Percentiles rank a stretch among this genome's conserved stretches.
Conservation (phyloP, 2,113 vertebrate species). For the Pteruthius melanotis region DNA sequence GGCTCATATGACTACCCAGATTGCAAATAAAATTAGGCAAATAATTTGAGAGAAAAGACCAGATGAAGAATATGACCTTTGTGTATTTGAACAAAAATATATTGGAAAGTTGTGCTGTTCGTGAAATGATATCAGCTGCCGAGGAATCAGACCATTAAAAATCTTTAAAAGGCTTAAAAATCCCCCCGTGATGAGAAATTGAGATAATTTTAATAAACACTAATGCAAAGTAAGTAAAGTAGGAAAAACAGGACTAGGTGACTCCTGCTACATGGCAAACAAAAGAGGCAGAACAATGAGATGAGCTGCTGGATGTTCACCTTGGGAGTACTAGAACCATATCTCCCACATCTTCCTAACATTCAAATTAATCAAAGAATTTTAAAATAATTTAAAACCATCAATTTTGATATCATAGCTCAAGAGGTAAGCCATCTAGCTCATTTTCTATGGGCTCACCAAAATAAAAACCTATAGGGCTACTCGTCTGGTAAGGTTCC, state of each 20-base stretch:
- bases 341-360: neutral
- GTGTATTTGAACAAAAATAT: neutral
- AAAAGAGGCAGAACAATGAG: neutral
- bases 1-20: neutral
- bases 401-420: neutral
- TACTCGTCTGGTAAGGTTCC: neutral
- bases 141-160: neutral
- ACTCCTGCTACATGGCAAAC: neutral
- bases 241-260: neutral
- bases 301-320: neutral
- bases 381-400: neutral
- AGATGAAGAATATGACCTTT: constrained; percentile 2
- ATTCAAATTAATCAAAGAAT: neutral
- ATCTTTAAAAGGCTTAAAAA: neutral
- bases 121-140: constrained; percentile 2
- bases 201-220: neutral
- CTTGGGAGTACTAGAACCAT: neutral
- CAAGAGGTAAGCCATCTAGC: neutral
- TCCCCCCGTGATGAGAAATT: neutral
- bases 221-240: neutral
- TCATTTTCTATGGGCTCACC: neutral
- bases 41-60: neutral
- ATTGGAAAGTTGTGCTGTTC: neutral
- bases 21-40: constrained; percentile 9
- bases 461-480: neutral